Percentiles rank a stretch among this genome's conserved stretches.
These are phyloP conservation scores for Pachyramphus minor DNA, from an alignment of 2,113 vertebrate species.

Conservation along the genomic window DNA sequence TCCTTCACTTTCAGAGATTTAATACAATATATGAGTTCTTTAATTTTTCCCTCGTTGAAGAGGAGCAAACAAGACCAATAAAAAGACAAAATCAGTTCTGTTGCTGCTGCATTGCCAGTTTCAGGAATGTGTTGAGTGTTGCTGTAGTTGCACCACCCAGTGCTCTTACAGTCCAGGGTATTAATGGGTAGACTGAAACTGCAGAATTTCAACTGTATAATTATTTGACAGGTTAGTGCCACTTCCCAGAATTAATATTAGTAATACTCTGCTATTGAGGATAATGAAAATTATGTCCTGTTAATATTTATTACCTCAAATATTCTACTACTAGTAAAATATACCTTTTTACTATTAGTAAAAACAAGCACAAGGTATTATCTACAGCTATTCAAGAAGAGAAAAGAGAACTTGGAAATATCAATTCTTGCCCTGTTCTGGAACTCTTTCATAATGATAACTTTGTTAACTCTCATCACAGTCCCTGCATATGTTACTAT, in stretches of 20 bases:
- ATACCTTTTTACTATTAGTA: neutral
- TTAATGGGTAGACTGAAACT: rapidly evolving
- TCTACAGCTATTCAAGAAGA: neutral
- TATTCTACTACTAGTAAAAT: neutral
- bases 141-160: too few relatives aligned
- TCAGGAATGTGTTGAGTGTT: neutral
- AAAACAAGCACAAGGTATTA: neutral
- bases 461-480: neutral
- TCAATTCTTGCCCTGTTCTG: neutral
- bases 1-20: neutral
- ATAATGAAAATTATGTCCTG: neutral
- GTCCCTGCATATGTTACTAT: rapidly evolving
- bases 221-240: neutral
- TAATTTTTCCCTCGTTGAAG: neutral
- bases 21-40: neutral
- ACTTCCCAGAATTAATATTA: neutral
- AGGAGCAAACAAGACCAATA: neutral
- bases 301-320: neutral
- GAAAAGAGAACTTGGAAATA: neutral
- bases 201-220: neutral
- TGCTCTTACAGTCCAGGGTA: neutral
- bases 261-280: neutral
- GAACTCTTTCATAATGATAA: neutral
- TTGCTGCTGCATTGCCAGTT: neutral
- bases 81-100: neutral